A percentile compares a stretch with the other conserved stretches of the same genome.
These are phyloP conservation scores for Aplochiton taeniatus DNA, from an alignment of 2,797 vertebrate genomes.

Conservation along the genomic window DNA sequence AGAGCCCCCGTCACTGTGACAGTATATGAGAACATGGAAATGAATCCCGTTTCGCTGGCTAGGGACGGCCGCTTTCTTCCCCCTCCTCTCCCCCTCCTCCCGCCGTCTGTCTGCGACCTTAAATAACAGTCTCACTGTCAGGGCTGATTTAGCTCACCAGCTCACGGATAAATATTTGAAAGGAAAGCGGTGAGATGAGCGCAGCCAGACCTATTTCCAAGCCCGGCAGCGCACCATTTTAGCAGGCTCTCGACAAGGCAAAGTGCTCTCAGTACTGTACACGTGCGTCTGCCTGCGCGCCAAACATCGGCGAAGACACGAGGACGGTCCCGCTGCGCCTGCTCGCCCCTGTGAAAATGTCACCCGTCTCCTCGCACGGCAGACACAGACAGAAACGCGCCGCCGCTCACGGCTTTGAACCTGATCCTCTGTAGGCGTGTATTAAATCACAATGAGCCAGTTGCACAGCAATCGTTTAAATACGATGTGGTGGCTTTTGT, in stretches of 20 bases:
- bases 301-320: constrained; percentile 56
- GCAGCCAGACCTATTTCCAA: constrained; percentile 74
- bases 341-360: constrained; percentile 64
- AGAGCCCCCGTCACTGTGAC: constrained; percentile 49
- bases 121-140: constrained; percentile 82
- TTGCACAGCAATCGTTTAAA: constrained; percentile 67
- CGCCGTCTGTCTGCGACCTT: constrained; percentile 76
- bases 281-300: constrained; percentile 6
- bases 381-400: constrained; percentile 48
- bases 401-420: constrained; percentile 65
- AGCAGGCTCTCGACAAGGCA: constrained; percentile 27
- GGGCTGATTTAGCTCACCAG: constrained; percentile 74
- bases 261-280: constrained; percentile 61
- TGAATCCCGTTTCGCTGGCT: constrained; percentile 74
- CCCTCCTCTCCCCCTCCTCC: constrained; percentile 21
- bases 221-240: constrained; percentile 45
- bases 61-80: constrained; percentile 46
- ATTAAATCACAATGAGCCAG: constrained; percentile 75
- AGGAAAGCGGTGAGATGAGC: constrained; percentile 76
- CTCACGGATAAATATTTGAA: constrained; percentile 80
- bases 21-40: constrained; percentile 78
- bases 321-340: constrained; percentile 57
- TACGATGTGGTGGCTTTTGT: constrained; percentile 59
- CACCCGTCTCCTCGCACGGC: constrained; percentile 43
- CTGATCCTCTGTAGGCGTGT: constrained; percentile 66